Evolutionary conservation across 2,888 invertebrate genomes (phyloP), one percentile per base, ranked within the genome.

Genomic region (Noctua janthina): DNA sequence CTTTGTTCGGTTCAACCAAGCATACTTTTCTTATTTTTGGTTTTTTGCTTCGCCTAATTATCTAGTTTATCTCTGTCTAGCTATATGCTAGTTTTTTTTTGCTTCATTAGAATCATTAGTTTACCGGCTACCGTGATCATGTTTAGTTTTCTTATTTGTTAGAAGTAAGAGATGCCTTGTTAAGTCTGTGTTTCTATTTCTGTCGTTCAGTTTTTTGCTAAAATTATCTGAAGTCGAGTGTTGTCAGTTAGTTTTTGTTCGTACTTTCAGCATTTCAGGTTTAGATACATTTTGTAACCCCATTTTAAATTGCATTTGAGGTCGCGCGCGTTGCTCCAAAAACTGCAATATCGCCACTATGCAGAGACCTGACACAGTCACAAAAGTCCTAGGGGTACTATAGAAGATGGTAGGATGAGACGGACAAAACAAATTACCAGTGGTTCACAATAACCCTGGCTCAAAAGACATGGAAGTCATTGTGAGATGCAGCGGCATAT

Each of bases 91-190:
- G 56, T 76, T 76, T 8, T 62, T 83, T 5, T 74, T 59, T 77
- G 35, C 23, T 76, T 79, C 13, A 64, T 76, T 66, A 66, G 39
- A 79, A 51, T 81, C 46, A 79, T 83, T 69, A 78, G 43, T 78
- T 74, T 74, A 54, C 39, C 20, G 43, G 70, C 59, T 74, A 69
- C 67, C 8, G 67, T 69, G 64, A 56, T 70, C 67, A 46, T 49
- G 15, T 39, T 79, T 74, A 5, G 54, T 64, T 66, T 71, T 51
- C 43, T 70, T 29, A 15, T 59, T 46, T 73, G n/a, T 70, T 35
- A 51, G 29, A 76, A 68, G 56, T 81, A 20, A 17, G 5, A 68
- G 35, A 56, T 43, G 15, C 39, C 29, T 35, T 70, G 69, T 66
- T 23, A 62, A 66, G 11, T 56, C 43, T 64, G 23, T 64, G 23